These are phyloP conservation scores for Oenanthe oenanthe DNA, from an alignment of 2,113 vertebrate species.

Conservation along the genomic window DNA sequence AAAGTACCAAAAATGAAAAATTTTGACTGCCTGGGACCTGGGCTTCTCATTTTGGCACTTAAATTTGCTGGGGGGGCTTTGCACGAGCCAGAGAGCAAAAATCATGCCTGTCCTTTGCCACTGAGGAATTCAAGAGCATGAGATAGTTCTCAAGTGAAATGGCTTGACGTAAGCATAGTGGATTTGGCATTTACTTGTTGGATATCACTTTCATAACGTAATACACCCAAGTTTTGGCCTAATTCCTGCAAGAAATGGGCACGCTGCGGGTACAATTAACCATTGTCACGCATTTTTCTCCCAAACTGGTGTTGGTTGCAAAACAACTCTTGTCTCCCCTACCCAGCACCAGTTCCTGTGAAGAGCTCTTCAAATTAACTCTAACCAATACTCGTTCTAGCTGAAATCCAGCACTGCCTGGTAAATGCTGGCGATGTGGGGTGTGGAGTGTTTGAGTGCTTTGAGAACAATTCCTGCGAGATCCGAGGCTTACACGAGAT, in stretches of 20 bases:
- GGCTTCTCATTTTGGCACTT: background rate
- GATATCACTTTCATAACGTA: constrained; percentile 44
- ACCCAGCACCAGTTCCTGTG: background rate
- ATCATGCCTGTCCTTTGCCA: background rate
- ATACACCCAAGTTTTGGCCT: constrained; percentile 24
- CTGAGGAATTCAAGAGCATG: constrained; percentile 30
- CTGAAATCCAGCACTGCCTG: constrained; percentile 97
- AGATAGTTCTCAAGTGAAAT: constrained; percentile 40
- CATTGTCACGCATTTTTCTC: constrained; percentile 14
- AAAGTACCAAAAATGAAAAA: background rate
- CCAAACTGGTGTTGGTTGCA: constrained; percentile 21
- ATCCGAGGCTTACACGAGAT: constrained; percentile 97
- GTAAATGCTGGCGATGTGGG: constrained; percentile 96
- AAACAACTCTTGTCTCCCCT: background rate
- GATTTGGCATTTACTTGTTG: constrained; percentile 48
- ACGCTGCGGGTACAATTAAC: background rate
- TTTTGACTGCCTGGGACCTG: background rate
- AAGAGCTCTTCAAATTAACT: constrained; percentile 22
- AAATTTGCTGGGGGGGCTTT: background rate
- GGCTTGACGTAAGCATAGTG: constrained; percentile 22
- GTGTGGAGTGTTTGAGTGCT: constrained; percentile 98
- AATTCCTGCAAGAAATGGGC: constrained; percentile 40
- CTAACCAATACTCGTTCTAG: constrained; percentile 77
- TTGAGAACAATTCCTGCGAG: constrained; percentile 99
- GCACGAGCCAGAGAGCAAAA: background rate